These are phyloP conservation scores for Limnephilus auricula DNA, from an alignment of 2,888 invertebrate genomes.

Conservation along the genomic window DNA sequence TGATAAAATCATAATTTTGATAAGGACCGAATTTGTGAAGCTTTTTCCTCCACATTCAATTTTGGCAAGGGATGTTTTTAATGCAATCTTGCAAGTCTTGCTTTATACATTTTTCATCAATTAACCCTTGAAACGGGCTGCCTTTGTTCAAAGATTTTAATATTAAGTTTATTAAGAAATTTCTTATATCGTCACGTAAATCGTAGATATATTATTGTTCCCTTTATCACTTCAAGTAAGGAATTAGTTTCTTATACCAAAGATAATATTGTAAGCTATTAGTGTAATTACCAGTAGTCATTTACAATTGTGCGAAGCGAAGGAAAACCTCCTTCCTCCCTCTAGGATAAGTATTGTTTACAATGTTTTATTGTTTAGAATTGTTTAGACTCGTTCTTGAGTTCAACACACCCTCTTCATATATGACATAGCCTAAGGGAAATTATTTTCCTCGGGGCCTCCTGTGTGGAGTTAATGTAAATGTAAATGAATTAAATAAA, in stretches of 20 bases:
- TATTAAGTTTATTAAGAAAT: neutral
- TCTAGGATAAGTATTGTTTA: no score
- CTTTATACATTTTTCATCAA: neutral
- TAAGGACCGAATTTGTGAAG: constrained; percentile 13
- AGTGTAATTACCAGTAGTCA: no score
- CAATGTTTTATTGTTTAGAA: no score
- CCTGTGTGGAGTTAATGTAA: no score
- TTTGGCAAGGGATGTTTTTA: neutral
- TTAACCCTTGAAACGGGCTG: neutral
- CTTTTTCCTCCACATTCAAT: neutral
- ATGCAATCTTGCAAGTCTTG: neutral
- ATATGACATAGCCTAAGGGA: no score
- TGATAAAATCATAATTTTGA: constrained; percentile 35
- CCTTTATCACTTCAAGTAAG: neutral
- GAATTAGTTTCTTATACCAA: neutral
- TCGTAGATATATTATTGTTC: neutral
- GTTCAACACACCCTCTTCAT: no score
- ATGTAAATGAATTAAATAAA: no score
- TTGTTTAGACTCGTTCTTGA: no score
- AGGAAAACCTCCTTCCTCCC: no score
- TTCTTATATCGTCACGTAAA: neutral
- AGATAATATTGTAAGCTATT: no score
- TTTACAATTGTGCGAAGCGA: no score
- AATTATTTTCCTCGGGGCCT: no score
- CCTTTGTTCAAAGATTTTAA: neutral